Base-by-base conservation (phyloP, 2,797 vertebrate genomes). In the Gobio occitaniae region DNA sequence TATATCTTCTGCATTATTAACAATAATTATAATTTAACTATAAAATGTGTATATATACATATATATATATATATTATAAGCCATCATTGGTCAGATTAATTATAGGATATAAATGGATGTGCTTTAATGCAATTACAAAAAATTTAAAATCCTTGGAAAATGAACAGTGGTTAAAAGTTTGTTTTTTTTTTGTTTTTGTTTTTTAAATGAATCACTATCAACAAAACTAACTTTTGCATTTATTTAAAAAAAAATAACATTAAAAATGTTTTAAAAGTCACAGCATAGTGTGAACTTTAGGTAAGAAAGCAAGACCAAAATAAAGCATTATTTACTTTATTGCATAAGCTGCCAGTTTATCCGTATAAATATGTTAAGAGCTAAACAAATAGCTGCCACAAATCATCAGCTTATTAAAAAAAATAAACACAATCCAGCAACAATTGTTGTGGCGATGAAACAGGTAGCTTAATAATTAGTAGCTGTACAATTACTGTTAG, bases 401-500 rank as follows among this genome's bases (percentile, higher is more conserved):
- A 66, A 66, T 76, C 1, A 75, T 66, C 6, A 76, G 5, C 63
- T 38, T 68, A 16, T 83, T 32, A 76, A 76, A 80, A n/a, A 83
- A 9, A 25, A 44, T 5, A 4, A 78, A 16, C 38, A 19, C 19
- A 77, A 16, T 48, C n/a, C 12, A 61, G 21, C 80, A 72, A 72
- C 2, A 17, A 59, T 82, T 6, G 19, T 69, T 78, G 59, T 66
- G 36, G 54, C 50, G 32, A 41, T 81, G 61, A 75, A 44, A 36
- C 77, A 44, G n/a, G 12, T 80, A 66, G 65, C 65, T 76, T 68
- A 81, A 69, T 50, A 72, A 84, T 87, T 88, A 85, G 85, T 87
- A 66, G n/a, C 80, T 86, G 80, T 74, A 84, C 65, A 78, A 71
- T 61, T 63, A 38, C 59, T 86, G 82, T 88, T 83, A 88, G 83